phyloP scores from a whole-genome alignment of 2,888 invertebrate genomes.

The Hydrotaea diabolus region DNA sequence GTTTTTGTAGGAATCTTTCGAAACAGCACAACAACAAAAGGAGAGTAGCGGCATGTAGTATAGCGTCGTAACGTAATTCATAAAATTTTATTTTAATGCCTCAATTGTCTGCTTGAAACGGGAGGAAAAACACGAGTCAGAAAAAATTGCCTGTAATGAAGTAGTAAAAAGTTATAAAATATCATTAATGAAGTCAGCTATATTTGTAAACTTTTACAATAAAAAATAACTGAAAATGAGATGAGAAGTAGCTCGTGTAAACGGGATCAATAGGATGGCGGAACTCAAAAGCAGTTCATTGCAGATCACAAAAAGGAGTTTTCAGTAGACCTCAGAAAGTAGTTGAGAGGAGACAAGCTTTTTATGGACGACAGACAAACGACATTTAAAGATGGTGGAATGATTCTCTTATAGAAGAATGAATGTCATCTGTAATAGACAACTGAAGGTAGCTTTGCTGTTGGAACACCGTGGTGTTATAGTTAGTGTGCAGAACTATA shows the following conservation, averaged over 20 bases:
- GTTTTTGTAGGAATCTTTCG: conserved; percentile 31
- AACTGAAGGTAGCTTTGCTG: too few species aligned
- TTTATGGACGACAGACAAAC: too few species aligned
- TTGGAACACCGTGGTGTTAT: too few species aligned
- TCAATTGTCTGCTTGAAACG: conserved; percentile 40
- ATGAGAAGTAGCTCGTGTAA: not conserved
- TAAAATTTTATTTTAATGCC: conserved; percentile 35
- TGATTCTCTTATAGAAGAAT: too few species aligned
- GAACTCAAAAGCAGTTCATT: too few species aligned
- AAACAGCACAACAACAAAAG: too few species aligned
- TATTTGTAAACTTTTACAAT: conserved; percentile 3
- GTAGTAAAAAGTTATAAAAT: not conserved
- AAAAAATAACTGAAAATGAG: not conserved
- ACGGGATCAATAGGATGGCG: not conserved
- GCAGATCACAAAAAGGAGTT: too few species aligned
- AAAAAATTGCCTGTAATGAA: conserved; percentile 9
- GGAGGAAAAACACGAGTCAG: not conserved
- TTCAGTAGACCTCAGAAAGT: too few species aligned
- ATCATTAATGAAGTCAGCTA: not conserved
- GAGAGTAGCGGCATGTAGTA: not conserved
- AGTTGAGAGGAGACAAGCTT: too few species aligned
- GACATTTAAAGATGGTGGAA: too few species aligned
- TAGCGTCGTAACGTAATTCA: conserved; percentile 31
- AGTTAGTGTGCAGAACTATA: too few species aligned
- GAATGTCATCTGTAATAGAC: too few species aligned